Evolutionary conservation across 2,113 vertebrate genomes (phyloP).

Genomic region (Mystacornis crossleyi): DNA sequence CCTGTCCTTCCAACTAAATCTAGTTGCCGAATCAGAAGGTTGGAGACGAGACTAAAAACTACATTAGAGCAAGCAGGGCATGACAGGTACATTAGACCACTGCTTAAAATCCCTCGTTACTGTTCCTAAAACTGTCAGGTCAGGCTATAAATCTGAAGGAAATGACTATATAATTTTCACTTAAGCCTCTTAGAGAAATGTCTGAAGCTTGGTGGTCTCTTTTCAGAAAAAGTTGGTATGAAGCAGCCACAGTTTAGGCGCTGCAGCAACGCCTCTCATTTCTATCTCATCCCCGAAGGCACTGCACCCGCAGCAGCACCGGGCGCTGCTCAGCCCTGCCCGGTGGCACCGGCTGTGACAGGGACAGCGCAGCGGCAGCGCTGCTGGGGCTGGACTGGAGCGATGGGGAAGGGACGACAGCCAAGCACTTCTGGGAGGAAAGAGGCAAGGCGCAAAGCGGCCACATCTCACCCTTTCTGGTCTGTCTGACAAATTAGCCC

Average conservation of each 20-base stretch:
- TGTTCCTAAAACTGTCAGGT: not conserved
- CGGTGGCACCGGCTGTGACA: fast-evolving
- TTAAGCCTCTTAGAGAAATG: not conserved
- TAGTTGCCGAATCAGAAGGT: not conserved
- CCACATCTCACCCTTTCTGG: fast-evolving
- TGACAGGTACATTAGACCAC: not conserved
- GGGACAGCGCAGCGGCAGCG: fast-evolving
- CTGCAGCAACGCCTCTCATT: fast-evolving
- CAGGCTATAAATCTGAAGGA: not conserved
- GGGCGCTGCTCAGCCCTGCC: fast-evolving
- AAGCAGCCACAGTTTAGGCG: not conserved
- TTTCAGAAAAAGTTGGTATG: fast-evolving
- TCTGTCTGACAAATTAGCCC: not conserved
- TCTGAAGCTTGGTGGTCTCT: not conserved
- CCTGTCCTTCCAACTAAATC: not conserved
- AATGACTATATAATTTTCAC: not conserved
- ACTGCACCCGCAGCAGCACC: fast-evolving
- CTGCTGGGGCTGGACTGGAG: not conserved
- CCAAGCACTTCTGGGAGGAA: fast-evolving
- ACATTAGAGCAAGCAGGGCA: not conserved
- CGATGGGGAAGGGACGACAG: fast-evolving
- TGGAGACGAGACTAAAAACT: not conserved
- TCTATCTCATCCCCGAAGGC: fast-evolving
- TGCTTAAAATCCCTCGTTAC: not conserved
- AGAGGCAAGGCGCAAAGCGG: fast-evolving